These are phyloP conservation scores for Anas capensis DNA, from an alignment of 2,797 vertebrate genomes.

Conservation along the genomic window DNA sequence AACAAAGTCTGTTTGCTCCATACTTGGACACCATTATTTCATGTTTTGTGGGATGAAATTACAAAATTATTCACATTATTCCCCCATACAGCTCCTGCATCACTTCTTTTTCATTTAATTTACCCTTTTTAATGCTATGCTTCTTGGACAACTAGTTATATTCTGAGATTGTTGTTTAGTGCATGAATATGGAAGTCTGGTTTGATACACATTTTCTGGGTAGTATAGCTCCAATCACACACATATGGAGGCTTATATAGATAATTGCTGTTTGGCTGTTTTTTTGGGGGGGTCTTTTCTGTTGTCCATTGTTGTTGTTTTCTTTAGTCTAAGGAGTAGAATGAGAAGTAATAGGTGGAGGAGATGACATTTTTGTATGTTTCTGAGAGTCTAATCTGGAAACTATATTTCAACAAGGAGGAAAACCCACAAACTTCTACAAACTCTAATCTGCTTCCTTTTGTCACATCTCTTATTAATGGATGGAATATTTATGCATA, in stretches of 20 bases:
- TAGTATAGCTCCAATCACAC: neutral
- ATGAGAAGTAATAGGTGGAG: neutral
- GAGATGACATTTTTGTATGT: neutral
- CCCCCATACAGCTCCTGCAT: neutral
- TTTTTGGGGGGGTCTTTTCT: neutral
- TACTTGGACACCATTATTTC: neutral
- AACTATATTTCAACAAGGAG: neutral
- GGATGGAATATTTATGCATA: neutral
- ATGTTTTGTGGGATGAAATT: neutral
- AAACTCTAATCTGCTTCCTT: neutral
- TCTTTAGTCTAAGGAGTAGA: neutral
- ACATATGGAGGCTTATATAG: neutral
- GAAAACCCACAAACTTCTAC: neutral
- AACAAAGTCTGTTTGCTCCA: neutral
- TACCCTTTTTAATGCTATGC: neutral
- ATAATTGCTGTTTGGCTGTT: neutral
- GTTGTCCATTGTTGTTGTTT: neutral
- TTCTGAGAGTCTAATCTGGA: neutral
- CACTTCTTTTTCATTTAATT: neutral
- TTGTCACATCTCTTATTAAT: neutral
- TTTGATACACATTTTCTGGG: neutral
- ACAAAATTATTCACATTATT: neutral
- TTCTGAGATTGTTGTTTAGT: neutral
- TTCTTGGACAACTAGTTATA: neutral
- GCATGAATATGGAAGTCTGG: neutral